Conservation (phyloP, 2,888 invertebrate species). For the Gibbula magus region DNA sequence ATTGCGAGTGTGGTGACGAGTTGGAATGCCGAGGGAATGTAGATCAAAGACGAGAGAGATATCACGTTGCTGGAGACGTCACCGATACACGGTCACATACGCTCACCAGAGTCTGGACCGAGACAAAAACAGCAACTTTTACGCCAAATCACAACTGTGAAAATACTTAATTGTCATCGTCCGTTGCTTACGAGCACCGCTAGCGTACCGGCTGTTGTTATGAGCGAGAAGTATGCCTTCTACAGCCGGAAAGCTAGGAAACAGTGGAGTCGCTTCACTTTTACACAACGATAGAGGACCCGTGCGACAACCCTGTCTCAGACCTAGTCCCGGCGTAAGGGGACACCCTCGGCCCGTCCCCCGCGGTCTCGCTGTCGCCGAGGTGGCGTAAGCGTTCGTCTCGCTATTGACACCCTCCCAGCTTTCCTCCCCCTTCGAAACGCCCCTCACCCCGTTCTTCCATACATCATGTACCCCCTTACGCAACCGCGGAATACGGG, state of each 20-base stretch:
- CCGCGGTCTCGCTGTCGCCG: conserved; percentile 18
- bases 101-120: neutral
- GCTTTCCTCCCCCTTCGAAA: neutral
- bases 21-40: neutral
- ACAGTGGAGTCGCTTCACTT: neutral
- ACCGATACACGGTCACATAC: neutral
- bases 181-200: neutral
- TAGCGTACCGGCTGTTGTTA: neutral
- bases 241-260: neutral
- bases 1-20: neutral
- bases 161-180: neutral
- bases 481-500: neutral
- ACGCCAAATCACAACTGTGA: conserved; percentile 14
- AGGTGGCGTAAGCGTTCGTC: conserved; percentile 12
- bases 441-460: neutral
- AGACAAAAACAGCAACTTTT: neutral
- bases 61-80: neutral
- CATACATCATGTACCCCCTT: neutral
- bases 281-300: neutral
- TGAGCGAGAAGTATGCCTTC: neutral
- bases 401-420: neutral
- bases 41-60: neutral
- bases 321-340: neutral
- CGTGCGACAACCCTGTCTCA: neutral
- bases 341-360: neutral